Percentiles rank a stretch among this genome's conserved stretches.
phyloP scores from a whole-genome alignment of 2,113 vertebrate species.

The Petromus typicus region DNA sequence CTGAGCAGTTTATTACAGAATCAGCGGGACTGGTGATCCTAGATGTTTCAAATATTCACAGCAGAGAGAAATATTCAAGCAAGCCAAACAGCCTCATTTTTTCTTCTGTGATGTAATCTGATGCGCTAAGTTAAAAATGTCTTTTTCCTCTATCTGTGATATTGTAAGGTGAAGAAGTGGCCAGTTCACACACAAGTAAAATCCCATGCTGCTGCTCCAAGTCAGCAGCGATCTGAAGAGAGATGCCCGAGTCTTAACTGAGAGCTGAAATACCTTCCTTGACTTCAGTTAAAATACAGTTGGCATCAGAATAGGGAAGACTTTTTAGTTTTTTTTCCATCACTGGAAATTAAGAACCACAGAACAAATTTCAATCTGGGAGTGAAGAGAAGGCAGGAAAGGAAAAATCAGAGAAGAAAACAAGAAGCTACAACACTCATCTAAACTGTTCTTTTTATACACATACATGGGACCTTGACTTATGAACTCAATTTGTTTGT shows the following conservation, averaged over 20 bases:
- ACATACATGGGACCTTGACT: background rate
- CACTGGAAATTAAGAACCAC: conserved; percentile 31
- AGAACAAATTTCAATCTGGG: conserved; percentile 46
- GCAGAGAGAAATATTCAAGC: background rate
- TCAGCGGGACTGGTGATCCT: background rate
- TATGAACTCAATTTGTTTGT: no score
- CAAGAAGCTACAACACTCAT: background rate
- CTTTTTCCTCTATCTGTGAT: background rate
- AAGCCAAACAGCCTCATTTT: background rate
- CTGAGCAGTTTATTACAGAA: background rate
- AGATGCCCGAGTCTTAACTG: background rate
- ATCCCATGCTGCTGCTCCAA: background rate
- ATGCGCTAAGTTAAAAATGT: background rate
- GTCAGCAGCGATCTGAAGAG: background rate
- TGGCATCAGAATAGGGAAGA: conserved; percentile 38
- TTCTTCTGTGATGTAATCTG: background rate
- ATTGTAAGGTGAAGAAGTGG: background rate
- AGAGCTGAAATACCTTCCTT: conserved; percentile 6
- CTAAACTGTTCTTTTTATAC: background rate
- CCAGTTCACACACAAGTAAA: background rate
- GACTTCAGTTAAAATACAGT: conserved; percentile 17
- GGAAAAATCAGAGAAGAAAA: background rate
- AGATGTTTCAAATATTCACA: conserved; percentile 25
- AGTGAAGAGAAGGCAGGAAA: background rate
- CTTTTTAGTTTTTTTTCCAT: conserved; percentile 39